These are phyloP conservation scores for Semaprochilodus insignis DNA, from an alignment of 2,797 vertebrate genomes.

Conservation along the genomic window DNA sequence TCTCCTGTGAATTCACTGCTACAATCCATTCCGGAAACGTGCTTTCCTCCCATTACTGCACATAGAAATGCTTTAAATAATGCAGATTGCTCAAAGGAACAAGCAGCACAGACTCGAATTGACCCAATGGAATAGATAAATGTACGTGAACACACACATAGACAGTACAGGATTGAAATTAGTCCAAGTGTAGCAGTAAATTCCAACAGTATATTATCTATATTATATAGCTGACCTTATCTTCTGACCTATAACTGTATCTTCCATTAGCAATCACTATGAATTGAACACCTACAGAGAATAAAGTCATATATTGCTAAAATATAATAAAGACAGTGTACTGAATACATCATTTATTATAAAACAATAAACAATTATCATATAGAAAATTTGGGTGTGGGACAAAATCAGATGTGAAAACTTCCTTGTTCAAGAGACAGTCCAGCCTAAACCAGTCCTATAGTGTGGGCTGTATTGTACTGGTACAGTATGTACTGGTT, in stretches of 20 bases:
- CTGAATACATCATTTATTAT: background rate
- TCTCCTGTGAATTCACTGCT: background rate
- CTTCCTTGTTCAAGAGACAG: too few species aligned
- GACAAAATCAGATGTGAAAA: too few species aligned
- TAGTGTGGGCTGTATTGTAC: too few species aligned
- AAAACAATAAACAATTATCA: too few species aligned
- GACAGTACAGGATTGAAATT: too few species aligned
- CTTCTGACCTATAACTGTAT: background rate
- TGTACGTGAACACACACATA: background rate
- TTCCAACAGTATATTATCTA: background rate
- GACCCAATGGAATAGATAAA: conserved; percentile 14
- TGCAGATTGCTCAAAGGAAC: conserved; percentile 17
- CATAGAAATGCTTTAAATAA: conserved; percentile 40
- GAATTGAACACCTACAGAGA: background rate
- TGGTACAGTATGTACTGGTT: too few species aligned
- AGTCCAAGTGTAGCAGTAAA: background rate
- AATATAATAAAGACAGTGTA: background rate
- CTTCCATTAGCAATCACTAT: background rate
- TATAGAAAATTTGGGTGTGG: too few species aligned
- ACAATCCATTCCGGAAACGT: background rate
- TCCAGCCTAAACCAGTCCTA: too few species aligned
- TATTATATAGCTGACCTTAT: background rate
- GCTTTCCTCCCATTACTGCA: conserved; percentile 8
- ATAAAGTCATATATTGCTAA: background rate
- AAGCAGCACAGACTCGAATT: conserved; percentile 2